phyloP scores from a whole-genome alignment of 2,113 vertebrate species.

The Bostrychus sinensis region DNA sequence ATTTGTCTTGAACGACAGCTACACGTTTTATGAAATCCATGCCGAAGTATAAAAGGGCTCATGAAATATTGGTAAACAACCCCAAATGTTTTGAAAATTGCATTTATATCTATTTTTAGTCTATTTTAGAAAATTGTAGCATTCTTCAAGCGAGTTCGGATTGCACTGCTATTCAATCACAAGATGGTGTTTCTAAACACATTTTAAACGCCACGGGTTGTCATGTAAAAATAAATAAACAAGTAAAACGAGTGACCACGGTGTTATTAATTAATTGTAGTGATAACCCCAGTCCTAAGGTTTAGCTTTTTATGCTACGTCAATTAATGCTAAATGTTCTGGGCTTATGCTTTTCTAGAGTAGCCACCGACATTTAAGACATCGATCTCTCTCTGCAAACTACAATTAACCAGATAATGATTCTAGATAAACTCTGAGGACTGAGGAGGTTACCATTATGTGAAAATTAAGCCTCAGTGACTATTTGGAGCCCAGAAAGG shows the following conservation, averaged over 20 bases:
- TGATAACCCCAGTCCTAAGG: too few relatives aligned
- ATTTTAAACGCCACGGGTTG: neutral
- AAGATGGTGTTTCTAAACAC: neutral
- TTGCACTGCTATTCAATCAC: neutral
- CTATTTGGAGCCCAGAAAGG: conserved; percentile 8
- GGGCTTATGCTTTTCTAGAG: neutral
- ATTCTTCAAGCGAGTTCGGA: neutral
- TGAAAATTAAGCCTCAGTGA: neutral
- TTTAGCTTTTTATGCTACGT: conserved; percentile 4
- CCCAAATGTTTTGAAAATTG: too few relatives aligned
- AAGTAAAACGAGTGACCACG: too few relatives aligned
- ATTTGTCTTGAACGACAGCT: neutral
- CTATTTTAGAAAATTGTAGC: too few relatives aligned
- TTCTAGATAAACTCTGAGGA: neutral
- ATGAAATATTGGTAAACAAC: too few relatives aligned
- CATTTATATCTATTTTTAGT: neutral
- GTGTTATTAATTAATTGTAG: too few relatives aligned
- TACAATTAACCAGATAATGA: neutral
- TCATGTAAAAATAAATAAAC: neutral
- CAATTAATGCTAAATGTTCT: neutral
- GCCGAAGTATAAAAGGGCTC: neutral
- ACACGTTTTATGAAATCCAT: too few relatives aligned
- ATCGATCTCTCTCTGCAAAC: neutral
- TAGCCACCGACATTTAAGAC: neutral
- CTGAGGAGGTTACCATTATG: neutral